Base-by-base conservation (phyloP, 2,888 invertebrate genomes). In the Heteromurus nitidus region DNA sequence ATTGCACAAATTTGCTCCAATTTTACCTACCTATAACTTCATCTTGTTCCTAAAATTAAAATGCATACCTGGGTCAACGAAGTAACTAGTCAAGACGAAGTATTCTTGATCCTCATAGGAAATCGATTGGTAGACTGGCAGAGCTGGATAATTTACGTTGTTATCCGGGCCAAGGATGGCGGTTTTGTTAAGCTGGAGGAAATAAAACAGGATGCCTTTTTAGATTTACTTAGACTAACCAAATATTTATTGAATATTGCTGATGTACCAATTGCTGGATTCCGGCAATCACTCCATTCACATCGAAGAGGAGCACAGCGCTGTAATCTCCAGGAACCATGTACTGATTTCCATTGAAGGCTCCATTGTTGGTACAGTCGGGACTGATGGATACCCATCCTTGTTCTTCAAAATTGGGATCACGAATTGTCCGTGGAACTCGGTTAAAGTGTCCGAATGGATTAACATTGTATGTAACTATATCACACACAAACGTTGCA, bases 271-370 rank as follows among this genome's bases (percentile, higher is more conserved):
- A 74, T 24, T 80, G 58, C 64, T 86, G 86, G 64, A 84, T 62
- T 47, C 86, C 86, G 70, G 83, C 81, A 47, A 86, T 80, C 20
- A 82, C 69, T 26, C 85, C 86, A 65, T 85, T 82, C 9, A 64
- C 65, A 50, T 85, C 85, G 22, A 73, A 84, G n/a, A 85, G 65
- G 1, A 84, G 53, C 20, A 44, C 73, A 11, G 82, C 24, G 1
- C 62, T 28, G 62, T 67, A 31, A 20, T 85, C 84, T 16, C 75
- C 79, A 58, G 67, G 58, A 44, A 82, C 42, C 9, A 77, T 47
- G 18, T 80, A 70, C 2, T 83, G 82, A 65, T 67, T 67, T 31
- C 85, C 85, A 58, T 82, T 62, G 31, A 84, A 84, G 2, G 44
- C 65, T 11, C 75, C 81, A 42, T 69, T 73, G 31, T 83, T 83